Base-by-base conservation (phyloP, 2,113 vertebrate species). In the Pseudorasbora parva region DNA sequence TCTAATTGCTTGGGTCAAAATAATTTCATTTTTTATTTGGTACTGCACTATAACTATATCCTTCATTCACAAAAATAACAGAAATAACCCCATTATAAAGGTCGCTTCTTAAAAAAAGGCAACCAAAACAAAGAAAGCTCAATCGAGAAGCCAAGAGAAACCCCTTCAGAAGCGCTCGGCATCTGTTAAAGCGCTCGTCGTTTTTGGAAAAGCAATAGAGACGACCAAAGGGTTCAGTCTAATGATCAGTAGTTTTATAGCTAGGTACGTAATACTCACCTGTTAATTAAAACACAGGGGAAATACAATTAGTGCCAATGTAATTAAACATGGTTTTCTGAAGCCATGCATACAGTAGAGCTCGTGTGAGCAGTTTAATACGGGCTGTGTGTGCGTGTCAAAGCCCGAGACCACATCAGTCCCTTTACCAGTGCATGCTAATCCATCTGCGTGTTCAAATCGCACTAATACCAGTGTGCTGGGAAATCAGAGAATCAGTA, bases 211-310 rank as follows among this genome's bases (percentile, higher is more conserved):
- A 37, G 30, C 30, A 47, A 56, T 11, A 15, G 3, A 49, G 68
- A 82, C n/a, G 10, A 43, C 33, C 15, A 27, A 49, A 51, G 10
- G 51, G 5, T 60, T 54, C 66, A 11, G 30, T 56, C 59, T 74
- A 51, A 8, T 68, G 56, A 86, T 82, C 78, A 86, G 85, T 83
- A 86, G 57, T 79, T 83, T n/a, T 68, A 19, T 41, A 54, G 43
- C 47, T 59, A 83, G 57, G 57, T 66, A 21, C 9, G 21, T 68
- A 80, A 74, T 47, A 68, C n/a, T 76, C 37, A 43, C 59, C 72
- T 9, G 25, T 56, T 37, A 14, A 23, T 37, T 49, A 1, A 66
- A 64, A 85, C 23, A 62, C 49, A 57, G 74, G 79, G 54, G 73
- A 30, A 5, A 33, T 62, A 30, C 33, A 33, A 72, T 69, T 56